Percentiles rank a stretch among this genome's conserved stretches.
Conservation (phyloP, 2,113 vertebrate species). For the Stomatorhinus ivindoensis region DNA sequence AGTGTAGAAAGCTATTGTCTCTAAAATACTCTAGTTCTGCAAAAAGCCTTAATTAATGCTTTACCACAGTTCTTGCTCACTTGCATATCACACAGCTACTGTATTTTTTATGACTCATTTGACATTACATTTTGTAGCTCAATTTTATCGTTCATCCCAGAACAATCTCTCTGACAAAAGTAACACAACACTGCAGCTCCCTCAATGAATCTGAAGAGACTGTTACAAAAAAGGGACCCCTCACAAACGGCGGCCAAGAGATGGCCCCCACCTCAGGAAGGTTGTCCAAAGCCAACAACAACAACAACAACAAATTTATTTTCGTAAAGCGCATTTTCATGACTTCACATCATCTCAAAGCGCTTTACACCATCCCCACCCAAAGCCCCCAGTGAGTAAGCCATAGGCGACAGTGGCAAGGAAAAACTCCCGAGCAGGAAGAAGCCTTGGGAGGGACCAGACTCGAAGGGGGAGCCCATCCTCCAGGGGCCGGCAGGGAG, state of each 20-base stretch:
- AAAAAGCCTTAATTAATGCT: neutral
- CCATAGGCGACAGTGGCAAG: no score
- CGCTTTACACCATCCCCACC: no score
- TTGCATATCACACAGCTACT: neutral
- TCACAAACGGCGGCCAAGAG: neutral
- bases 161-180: neutral
- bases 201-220: neutral
- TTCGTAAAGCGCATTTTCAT: no score
- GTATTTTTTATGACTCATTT: neutral
- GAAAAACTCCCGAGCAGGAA: no score
- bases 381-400: no score
- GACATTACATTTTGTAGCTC: neutral
- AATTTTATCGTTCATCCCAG: neutral
- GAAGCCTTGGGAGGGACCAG: no score
- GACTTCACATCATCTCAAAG: no score
- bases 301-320: no score
- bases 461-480: no score
- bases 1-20: neutral
- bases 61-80: neutral
- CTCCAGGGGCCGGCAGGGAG: no score
- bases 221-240: neutral
- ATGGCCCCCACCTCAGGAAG: no score
- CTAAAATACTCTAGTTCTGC: neutral
- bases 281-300: conserved; percentile 57
- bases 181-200: conserved; percentile 2